Percentiles rank a stretch among this genome's conserved stretches.
phyloP scores from a whole-genome alignment of 2,888 invertebrate species.

The Tachina grossa region DNA sequence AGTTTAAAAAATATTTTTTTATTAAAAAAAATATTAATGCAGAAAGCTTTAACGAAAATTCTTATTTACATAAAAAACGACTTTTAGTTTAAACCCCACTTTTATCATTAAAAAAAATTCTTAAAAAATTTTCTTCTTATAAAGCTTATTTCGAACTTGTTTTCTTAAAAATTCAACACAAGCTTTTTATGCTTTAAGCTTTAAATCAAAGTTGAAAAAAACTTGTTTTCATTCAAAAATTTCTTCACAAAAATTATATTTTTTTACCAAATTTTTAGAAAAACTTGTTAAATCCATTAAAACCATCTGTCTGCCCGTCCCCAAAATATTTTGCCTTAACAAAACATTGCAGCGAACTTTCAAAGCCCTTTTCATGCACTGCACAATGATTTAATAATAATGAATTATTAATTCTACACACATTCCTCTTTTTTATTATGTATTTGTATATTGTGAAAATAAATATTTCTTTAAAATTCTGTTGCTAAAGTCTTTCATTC shows the following conservation, averaged over 20 bases:
- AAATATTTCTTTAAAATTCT: slow-evolving; percentile 38
- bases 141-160: no score
- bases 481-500: slow-evolving; percentile 22
- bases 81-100: no score
- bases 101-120: no score
- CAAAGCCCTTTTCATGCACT: slow-evolving; percentile 19
- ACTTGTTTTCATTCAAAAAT: neutral
- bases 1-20: no score
- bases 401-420: slow-evolving; percentile 62
- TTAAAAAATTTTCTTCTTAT: no score
- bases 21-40: no score
- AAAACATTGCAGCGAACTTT: neutral
- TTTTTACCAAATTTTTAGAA: neutral
- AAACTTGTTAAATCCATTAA: neutral
- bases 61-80: no score
- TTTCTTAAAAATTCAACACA: no score
- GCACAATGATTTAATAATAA: slow-evolving; percentile 30
- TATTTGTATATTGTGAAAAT: slow-evolving; percentile 26
- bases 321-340: neutral
- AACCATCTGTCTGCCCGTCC: neutral
- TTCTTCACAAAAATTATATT: neutral
- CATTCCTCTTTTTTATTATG: slow-evolving; percentile 47
- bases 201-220: no score
- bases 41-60: no score
- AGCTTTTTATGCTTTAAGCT: no score